These are phyloP conservation scores for Myrmecophaga tridactyla DNA, from an alignment of 2,113 vertebrate species.

Conservation along the genomic window DNA sequence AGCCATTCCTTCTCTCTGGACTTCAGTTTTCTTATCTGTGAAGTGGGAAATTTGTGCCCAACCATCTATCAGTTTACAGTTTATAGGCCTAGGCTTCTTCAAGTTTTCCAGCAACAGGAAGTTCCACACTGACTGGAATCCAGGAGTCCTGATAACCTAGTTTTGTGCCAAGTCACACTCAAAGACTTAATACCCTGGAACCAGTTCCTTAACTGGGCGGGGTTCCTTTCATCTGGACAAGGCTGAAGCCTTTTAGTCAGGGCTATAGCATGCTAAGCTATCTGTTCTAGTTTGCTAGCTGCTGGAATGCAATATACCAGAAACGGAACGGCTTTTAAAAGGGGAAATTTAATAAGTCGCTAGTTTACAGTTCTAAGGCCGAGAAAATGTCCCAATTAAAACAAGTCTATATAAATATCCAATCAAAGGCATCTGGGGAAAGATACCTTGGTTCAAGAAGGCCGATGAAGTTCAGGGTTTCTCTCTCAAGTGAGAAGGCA, in stretches of 20 bases:
- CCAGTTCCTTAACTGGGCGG: neutral
- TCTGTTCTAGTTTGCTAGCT: too few species aligned
- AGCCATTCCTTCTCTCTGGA: neutral
- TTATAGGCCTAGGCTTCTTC: conserved; percentile 6
- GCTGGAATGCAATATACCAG: too few species aligned
- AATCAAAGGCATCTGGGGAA: too few species aligned
- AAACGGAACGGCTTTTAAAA: too few species aligned
- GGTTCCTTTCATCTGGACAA: conserved; percentile 4
- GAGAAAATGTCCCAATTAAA: too few species aligned
- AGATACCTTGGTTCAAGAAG: too few species aligned
- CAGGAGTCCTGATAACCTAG: neutral
- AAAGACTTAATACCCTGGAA: too few species aligned
- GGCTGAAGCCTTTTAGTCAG: conserved; percentile 29
- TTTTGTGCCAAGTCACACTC: neutral
- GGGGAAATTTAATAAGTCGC: too few species aligned
- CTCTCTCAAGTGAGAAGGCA: too few species aligned
- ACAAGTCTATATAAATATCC: too few species aligned
- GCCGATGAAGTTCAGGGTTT: too few species aligned
- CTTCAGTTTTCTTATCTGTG: neutral
- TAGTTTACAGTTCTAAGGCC: too few species aligned
- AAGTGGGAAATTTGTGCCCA: neutral
- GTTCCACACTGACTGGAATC: neutral
- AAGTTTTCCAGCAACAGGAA: neutral
- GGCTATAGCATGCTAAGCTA: conserved; percentile 23
- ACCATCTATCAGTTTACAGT: neutral